Conservation (phyloP, 37 sponge, comb jelly and placozoan species). For the Beroe ovata region DNA sequence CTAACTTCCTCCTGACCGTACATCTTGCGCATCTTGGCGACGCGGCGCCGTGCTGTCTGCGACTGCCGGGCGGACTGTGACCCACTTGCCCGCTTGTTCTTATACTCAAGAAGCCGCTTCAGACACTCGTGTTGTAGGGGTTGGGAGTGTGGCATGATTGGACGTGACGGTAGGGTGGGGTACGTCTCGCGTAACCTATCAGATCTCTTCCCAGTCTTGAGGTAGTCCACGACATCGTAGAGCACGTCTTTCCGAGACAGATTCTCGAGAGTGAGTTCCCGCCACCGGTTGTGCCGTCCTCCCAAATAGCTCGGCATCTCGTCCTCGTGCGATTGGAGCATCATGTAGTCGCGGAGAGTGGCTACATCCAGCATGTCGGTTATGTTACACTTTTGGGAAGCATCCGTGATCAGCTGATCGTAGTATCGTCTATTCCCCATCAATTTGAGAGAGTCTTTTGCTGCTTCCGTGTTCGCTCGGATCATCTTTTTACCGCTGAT, state of each 20-base stretch:
- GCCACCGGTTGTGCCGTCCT: slow-evolving; percentile 92
- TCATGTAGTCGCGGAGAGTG: slow-evolving; percentile 90
- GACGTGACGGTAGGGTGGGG: slow-evolving; percentile 17
- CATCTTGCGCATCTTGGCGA: slow-evolving; percentile 72
- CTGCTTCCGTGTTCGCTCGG: slow-evolving; percentile 82
- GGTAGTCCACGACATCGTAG: slow-evolving; percentile 25
- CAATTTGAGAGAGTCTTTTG: slow-evolving; percentile 81
- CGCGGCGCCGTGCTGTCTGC: slow-evolving; percentile 74
- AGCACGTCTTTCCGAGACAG: slow-evolving; percentile 38
- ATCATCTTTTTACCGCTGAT: slow-evolving; percentile 89
- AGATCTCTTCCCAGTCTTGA: slow-evolving; percentile 56
- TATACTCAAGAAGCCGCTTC: slow-evolving; percentile 7
- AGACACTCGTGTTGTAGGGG: slow-evolving; percentile 52
- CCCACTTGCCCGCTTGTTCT: background rate
- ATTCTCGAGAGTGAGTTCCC: slow-evolving; percentile 75
- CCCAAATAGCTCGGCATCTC: slow-evolving; percentile 89
- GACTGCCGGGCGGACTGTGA: slow-evolving; percentile 71
- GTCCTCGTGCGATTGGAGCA: slow-evolving; percentile 73
- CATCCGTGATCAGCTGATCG: slow-evolving; percentile 83
- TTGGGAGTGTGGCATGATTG: background rate
- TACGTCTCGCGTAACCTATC: background rate
- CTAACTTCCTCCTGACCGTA: slow-evolving; percentile 69
- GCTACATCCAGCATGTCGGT: slow-evolving; percentile 86
- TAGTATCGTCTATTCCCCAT: slow-evolving; percentile 88
- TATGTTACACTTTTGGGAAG: slow-evolving; percentile 74